Conservation (phyloP, 1,140 invertebrate genomes). For the Coenobita brevimanus region DNA sequence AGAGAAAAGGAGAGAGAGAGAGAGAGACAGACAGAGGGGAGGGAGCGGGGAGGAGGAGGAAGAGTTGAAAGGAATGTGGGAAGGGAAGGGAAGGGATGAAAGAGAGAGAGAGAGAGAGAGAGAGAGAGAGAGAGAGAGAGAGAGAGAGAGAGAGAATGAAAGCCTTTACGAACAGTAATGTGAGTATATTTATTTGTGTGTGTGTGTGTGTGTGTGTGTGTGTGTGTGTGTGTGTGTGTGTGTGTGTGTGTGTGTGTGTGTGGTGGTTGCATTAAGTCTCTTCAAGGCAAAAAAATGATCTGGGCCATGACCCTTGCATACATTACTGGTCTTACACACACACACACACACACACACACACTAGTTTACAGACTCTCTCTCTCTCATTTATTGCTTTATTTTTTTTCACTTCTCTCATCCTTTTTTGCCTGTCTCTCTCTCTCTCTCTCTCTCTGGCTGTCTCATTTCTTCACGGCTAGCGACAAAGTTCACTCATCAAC, state of each 20-base stretch:
- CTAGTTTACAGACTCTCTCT: not conserved
- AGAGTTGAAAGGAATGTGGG: not conserved
- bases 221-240: no score
- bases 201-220: no score
- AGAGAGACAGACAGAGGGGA: no score
- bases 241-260: no score
- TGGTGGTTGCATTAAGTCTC: no score
- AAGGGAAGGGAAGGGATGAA: not conserved
- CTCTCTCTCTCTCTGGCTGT: not conserved
- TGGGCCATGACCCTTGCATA: not conserved
- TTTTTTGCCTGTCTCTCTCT: not conserved
- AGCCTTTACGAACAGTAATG: not conserved
- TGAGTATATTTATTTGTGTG: no score
- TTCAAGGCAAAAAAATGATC: not conserved
- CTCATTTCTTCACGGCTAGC: no score
- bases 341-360: conserved; percentile 1
- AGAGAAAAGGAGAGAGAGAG: not conserved
- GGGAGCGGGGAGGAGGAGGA: not conserved
- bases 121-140: not conserved
- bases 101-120: not conserved
- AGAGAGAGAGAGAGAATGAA: not conserved
- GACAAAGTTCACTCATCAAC: no score
- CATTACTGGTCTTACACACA: not conserved
- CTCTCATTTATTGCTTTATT: not conserved
- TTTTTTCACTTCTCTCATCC: not conserved